Evolutionary conservation across 2,113 vertebrate species (phyloP).

Genomic region (Nettapus auritus): DNA sequence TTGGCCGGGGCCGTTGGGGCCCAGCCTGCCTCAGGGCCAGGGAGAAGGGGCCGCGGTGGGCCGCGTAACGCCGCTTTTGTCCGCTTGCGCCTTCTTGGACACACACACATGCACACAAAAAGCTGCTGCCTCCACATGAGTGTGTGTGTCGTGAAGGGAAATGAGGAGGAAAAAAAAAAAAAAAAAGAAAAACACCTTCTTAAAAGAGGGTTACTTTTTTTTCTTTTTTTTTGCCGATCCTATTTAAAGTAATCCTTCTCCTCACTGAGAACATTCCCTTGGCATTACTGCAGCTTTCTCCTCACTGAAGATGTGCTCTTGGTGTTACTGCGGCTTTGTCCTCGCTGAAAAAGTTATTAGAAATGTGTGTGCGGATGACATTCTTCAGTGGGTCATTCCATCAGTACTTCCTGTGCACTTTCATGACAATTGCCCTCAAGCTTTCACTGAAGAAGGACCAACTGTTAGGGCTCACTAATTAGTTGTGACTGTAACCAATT

Average conservation of each 20-base stretch:
- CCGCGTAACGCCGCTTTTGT: no score
- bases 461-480: neutral
- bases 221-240: no score
- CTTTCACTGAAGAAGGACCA: neutral
- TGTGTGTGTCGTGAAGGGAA: neutral
- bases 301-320: accelerated
- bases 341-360: accelerated
- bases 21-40: no score
- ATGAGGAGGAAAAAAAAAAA: no score
- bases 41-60: no score
- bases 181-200: no score
- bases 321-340: neutral
- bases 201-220: no score
- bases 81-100: neutral
- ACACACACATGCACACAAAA: no score
- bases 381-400: accelerated
- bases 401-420: neutral
- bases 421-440: accelerated
- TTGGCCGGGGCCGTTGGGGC: no score
- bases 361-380: accelerated
- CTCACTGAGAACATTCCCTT: accelerated
- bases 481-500: neutral
- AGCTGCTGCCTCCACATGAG: no score
- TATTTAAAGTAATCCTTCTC: neutral
- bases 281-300: neutral